Base-by-base conservation (phyloP, 2,113 vertebrate species). In the Martes martes region DNA sequence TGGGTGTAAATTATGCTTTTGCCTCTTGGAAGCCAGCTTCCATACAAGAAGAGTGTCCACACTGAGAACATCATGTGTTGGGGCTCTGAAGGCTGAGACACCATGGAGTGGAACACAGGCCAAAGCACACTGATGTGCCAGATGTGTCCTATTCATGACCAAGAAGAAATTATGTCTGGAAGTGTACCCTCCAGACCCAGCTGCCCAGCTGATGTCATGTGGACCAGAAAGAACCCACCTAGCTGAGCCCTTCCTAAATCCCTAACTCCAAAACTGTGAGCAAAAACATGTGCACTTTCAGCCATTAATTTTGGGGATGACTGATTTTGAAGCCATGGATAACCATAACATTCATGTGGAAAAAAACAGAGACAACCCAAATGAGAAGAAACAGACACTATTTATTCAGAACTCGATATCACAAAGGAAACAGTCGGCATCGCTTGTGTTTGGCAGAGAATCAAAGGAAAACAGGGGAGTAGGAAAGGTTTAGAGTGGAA, bases 121-220 rank as follows among this genome's bases (percentile, higher is more conserved):
- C 7, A 78, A 47, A 67, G 28, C 1, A 6, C 42, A 21, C 2
- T 14, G 18, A 74, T 7, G 33, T 52, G 1, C 15, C 36, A 81
- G 11, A 76, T 0, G 11, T 2, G 1, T 7, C 23, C 19, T 57
- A 42, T 6, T 24, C 36, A 21, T 1, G 7, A 69, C 42, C 13
- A 52, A 47, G 39, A 74, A 47, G 18, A 52, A 91, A n/a, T 2
- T 7, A 28, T 0, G 2, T 10, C 45, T 50, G 15, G 21, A 89
- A 59, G 21, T 9, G 2, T 9, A 28, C 69, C 57, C 10, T 31
- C 57, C 7, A 16, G 18, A 42, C 4, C 23, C 55, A 67, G 6
- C 4, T n/a, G 16, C 42, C 50, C 6, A 36, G 8, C 10, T 42
- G 21, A 67, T 31, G 42, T 16, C 65, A 31, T 1, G 23, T 52